A percentile compares a stretch with the other conserved stretches of the same genome.
Conservation (phyloP, 2,797 vertebrate species). For the Hirundo rustica region DNA sequence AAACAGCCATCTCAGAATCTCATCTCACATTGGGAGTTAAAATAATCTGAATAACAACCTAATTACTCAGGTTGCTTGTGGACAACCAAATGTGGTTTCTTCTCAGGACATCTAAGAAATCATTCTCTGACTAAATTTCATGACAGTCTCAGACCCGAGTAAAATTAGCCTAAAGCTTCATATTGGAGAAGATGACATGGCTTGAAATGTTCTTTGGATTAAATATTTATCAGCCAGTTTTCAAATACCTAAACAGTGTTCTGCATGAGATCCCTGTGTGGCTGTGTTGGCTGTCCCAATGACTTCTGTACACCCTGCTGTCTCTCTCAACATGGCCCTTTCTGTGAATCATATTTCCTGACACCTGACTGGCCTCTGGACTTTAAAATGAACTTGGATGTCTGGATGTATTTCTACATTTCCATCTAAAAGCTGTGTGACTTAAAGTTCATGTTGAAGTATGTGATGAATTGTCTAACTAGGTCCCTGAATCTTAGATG, state of each 20-base stretch:
- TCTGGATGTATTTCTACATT: not conserved
- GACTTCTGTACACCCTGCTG: not conserved
- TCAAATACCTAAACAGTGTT: not conserved
- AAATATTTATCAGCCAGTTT: not conserved
- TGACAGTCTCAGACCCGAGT: not conserved
- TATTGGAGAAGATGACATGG: not conserved
- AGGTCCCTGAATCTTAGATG: not conserved
- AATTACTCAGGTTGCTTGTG: not conserved
- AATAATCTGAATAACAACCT: not conserved
- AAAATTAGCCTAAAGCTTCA: not conserved
- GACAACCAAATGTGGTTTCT: not conserved
- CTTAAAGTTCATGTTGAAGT: not conserved
- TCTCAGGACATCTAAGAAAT: not conserved
- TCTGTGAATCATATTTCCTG: not conserved
- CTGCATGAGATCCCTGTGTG: not conserved
- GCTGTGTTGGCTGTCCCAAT: not conserved
- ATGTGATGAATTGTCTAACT: not conserved
- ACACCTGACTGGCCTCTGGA: not conserved
- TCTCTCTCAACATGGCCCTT: not conserved
- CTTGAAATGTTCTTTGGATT: not conserved
- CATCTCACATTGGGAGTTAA: rapidly evolving
- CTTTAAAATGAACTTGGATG: not conserved
- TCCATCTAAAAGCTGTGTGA: not conserved
- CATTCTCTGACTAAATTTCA: not conserved
- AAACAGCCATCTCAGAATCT: not conserved